These are phyloP conservation scores for Drosophila ambigua DNA, from an alignment of 1,140 invertebrate species.

Conservation along the genomic window DNA sequence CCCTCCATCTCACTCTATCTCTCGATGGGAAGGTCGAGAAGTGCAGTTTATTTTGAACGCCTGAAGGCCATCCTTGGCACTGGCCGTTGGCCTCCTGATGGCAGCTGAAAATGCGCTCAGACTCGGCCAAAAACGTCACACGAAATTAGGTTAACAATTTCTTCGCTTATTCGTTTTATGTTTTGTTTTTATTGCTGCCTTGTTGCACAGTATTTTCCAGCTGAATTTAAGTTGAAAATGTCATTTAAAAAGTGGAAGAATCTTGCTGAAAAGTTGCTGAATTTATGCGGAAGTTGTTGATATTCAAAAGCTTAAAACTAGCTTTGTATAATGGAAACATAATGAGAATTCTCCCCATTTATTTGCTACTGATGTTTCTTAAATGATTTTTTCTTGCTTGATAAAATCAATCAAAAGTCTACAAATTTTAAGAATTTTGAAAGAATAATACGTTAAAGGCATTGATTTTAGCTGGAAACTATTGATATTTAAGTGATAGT, in stretches of 20 bases:
- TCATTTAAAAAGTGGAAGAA: conserved; percentile 14
- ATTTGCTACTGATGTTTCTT: too few relatives aligned
- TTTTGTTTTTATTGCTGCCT: conserved; percentile 35
- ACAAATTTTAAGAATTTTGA: too few relatives aligned
- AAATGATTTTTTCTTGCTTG: too few relatives aligned
- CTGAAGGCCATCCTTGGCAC: conserved; percentile 26
- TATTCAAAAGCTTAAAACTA: too few relatives aligned
- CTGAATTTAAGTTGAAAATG: too few relatives aligned
- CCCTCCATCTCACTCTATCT: background rate
- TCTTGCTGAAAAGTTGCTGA: background rate
- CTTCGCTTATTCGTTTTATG: conserved; percentile 1
- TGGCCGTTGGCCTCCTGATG: conserved; percentile 24
- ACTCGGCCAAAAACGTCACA: conserved; percentile 59
- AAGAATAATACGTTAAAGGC: too few relatives aligned
- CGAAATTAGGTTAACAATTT: conserved; percentile 68
- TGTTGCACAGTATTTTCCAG: background rate
- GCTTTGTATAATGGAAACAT: too few relatives aligned
- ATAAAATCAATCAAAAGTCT: too few relatives aligned
- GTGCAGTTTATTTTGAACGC: conserved; percentile 62
- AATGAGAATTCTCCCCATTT: too few relatives aligned
- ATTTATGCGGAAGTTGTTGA: too few relatives aligned
- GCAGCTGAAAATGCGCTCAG: conserved; percentile 44
- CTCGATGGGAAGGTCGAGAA: conserved; percentile 25
- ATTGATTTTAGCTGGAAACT: too few relatives aligned
- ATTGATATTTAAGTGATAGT: too few relatives aligned